These are phyloP conservation scores for Eupithecia dodoneata DNA, from an alignment of 2,888 invertebrate genomes.

Conservation along the genomic window DNA sequence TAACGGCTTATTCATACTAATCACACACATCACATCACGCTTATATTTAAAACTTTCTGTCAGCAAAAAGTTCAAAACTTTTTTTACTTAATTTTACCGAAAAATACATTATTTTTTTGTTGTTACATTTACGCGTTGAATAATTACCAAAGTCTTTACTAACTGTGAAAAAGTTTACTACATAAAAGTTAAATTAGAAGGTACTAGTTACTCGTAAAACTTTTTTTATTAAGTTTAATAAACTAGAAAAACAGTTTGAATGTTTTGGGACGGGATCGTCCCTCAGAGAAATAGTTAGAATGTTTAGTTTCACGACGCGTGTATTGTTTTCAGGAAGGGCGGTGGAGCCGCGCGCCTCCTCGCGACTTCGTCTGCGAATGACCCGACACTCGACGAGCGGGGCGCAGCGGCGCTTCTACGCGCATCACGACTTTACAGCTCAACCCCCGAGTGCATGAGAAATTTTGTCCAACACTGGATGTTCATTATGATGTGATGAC, in stretches of 20 bases:
- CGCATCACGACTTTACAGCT: slow-evolving; percentile 19
- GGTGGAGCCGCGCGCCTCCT: slow-evolving; percentile 59
- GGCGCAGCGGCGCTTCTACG: slow-evolving; percentile 49
- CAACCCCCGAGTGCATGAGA: slow-evolving; percentile 39
- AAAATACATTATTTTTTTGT: background rate
- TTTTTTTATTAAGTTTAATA: background rate
- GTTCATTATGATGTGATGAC: slow-evolving; percentile 42
- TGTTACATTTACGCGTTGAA: background rate
- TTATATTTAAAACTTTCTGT: background rate
- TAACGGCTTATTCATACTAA: background rate
- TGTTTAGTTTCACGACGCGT: slow-evolving; percentile 49
- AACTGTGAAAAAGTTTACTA: background rate
- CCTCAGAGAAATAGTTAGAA: slow-evolving; percentile 15
- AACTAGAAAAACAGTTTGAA: background rate
- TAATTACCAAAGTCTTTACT: background rate
- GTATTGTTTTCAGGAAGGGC: slow-evolving; percentile 64
- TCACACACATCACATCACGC: slow-evolving; percentile 1
- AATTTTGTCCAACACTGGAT: slow-evolving; percentile 51
- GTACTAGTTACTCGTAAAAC: background rate
- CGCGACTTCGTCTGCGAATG: slow-evolving; percentile 70
- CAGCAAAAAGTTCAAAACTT: background rate
- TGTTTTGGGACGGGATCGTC: background rate
- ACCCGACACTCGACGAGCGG: slow-evolving; percentile 35
- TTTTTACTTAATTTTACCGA: background rate
- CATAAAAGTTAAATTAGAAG: background rate